Percentiles rank a stretch among this genome's conserved stretches.
Conservation (phyloP, 2,113 vertebrate genomes). For the Verasper variegatus region DNA sequence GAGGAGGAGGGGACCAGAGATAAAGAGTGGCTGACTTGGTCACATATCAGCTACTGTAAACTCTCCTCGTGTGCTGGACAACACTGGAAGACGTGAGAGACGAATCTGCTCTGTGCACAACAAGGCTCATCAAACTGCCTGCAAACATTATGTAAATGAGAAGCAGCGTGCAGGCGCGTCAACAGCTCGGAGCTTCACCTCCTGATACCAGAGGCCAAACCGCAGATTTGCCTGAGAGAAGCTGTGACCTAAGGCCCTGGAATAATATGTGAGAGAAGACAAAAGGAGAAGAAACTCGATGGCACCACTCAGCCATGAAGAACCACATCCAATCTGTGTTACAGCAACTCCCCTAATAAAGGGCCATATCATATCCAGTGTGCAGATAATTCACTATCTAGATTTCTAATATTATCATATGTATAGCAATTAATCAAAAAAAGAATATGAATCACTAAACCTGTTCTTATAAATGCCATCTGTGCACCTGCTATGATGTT, state of each 20-base stretch:
- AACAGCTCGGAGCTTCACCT: neutral
- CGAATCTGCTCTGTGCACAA: neutral
- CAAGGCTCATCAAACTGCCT: neutral
- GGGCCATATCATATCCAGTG: neutral
- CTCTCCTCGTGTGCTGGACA: neutral
- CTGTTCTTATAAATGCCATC: neutral
- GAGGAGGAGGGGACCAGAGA: neutral
- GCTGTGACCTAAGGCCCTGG: neutral
- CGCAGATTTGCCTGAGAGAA: neutral
- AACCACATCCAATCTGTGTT: neutral
- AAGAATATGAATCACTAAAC: neutral
- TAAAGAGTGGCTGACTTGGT: neutral
- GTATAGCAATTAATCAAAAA: neutral
- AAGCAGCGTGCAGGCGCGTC: neutral
- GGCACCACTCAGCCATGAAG: neutral
- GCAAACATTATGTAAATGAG: neutral
- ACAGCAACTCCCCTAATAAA: neutral
- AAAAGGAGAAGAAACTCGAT: neutral
- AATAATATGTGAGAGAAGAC: neutral
- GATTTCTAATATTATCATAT: neutral
- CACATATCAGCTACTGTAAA: conserved; percentile 10
- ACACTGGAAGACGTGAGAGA: neutral
- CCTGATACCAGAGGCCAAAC: neutral
- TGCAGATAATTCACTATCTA: neutral
- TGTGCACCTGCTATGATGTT: neutral